phyloP scores from a whole-genome alignment of 2,888 invertebrate species.

The Athalia circularis region DNA sequence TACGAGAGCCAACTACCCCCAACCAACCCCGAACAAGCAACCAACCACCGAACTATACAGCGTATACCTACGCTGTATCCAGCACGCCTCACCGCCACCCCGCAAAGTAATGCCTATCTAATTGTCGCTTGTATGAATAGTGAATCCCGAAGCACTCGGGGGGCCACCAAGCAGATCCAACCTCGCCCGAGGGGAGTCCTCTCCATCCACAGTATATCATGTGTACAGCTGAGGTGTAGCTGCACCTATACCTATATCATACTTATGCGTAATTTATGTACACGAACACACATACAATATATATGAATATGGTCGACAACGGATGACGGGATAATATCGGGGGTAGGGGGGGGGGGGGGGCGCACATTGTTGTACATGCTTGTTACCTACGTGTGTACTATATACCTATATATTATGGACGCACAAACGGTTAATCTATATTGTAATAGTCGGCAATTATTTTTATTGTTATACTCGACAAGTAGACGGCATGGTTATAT shows the following conservation, averaged over 20 bases:
- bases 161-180: conserved; percentile 40
- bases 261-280: not conserved
- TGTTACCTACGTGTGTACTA: not conserved
- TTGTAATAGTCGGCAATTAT: conserved; percentile 68
- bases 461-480: conserved; percentile 45
- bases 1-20: conserved; percentile 16
- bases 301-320: not conserved
- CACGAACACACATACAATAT: not conserved
- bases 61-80: conserved; percentile 43
- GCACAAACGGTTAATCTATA: conserved; percentile 72
- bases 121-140: conserved; percentile 75
- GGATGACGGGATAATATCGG: too few species aligned
- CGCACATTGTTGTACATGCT: not conserved
- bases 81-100: not conserved
- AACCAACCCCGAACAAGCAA: conserved; percentile 8
- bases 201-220: conserved; percentile 61
- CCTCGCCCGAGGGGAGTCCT: conserved; percentile 51
- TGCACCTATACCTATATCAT: not conserved
- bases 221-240: not conserved
- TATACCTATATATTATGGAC: not conserved
- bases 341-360: too few species aligned
- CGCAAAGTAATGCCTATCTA: conserved; percentile 73
- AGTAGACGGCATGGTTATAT: conserved; percentile 28
- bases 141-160: conserved; percentile 73
- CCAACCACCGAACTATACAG: conserved; percentile 20